These are phyloP conservation scores for Xiphophorus maculatus DNA, from an alignment of 2,113 vertebrate genomes.

Conservation along the genomic window DNA sequence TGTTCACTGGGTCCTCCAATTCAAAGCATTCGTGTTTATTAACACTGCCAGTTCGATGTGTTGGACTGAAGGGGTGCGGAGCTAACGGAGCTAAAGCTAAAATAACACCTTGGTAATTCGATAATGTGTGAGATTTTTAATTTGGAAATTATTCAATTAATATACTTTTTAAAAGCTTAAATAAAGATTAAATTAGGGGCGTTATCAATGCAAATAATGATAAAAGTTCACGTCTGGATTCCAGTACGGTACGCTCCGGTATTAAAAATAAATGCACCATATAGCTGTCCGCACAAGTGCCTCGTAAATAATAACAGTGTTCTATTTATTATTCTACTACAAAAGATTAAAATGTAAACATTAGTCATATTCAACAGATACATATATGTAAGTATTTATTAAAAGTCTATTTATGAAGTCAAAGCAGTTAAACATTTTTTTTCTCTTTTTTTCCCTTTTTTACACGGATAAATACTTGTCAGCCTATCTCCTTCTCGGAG, in stretches of 20 bases:
- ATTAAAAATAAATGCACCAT: slow-evolving; percentile 9
- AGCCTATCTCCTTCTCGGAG: background rate
- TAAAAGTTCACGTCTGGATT: rapidly evolving
- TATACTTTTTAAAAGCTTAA: rapidly evolving
- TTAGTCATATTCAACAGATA: background rate
- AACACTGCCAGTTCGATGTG: background rate
- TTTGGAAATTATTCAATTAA: background rate
- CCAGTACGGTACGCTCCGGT: background rate
- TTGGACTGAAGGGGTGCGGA: background rate
- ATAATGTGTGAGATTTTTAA: background rate
- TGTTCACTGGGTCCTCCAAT: slow-evolving; percentile 47
- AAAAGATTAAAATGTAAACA: background rate
- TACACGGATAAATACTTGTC: slow-evolving; percentile 22
- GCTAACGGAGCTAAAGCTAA: slow-evolving; percentile 1
- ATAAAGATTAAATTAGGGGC: background rate
- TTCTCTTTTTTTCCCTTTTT: background rate
- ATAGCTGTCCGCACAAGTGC: slow-evolving; percentile 30
- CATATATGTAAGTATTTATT: background rate
- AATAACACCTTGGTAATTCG: background rate
- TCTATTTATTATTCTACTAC: background rate
- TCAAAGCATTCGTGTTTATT: slow-evolving; percentile 14
- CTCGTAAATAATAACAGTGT: background rate
- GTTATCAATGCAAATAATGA: background rate
- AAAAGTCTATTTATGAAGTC: background rate
- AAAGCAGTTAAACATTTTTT: background rate